Conservation (phyloP, 2,797 vertebrate genomes). For the Bufotes viridis region DNA sequence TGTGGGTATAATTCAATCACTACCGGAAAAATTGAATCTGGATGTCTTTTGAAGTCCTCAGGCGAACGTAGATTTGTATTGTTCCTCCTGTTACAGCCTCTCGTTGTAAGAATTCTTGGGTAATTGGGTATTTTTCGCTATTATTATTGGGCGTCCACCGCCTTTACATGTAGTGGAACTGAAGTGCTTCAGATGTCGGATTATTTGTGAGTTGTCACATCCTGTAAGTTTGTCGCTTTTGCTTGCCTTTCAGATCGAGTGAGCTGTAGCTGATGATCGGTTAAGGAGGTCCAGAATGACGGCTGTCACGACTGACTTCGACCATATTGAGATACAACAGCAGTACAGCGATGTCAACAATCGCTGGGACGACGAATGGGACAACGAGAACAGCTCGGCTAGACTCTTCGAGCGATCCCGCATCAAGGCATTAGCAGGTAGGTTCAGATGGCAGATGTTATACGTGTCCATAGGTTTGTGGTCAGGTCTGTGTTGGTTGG, state of each 20-base stretch:
- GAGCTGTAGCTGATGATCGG: slow-evolving; percentile 80
- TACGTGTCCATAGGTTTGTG: not conserved
- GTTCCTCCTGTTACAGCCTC: not conserved
- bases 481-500: not conserved
- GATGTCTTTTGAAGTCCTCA: slow-evolving; percentile 25
- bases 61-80: not conserved
- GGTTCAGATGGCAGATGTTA: slow-evolving; percentile 40
- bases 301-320: slow-evolving; percentile 89
- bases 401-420: slow-evolving; percentile 93
- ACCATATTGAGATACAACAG: slow-evolving; percentile 97
- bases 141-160: not conserved
- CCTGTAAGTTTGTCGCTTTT: not conserved
- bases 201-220: not conserved
- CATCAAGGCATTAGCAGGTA: slow-evolving; percentile 96
- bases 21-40: not conserved
- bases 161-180: not conserved
- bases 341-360: slow-evolving; percentile 96
- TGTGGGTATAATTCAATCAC: slow-evolving; percentile 15
- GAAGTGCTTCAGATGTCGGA: not conserved
- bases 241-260: slow-evolving; percentile 72
- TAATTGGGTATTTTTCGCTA: slow-evolving; percentile 23
- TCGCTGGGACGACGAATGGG: slow-evolving; percentile 98
- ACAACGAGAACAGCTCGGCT: slow-evolving; percentile 97
- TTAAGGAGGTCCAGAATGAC: slow-evolving; percentile 85
- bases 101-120: not conserved